Conservation (phyloP, 2,797 vertebrate genomes). For the Acridotheres tristis region DNA sequence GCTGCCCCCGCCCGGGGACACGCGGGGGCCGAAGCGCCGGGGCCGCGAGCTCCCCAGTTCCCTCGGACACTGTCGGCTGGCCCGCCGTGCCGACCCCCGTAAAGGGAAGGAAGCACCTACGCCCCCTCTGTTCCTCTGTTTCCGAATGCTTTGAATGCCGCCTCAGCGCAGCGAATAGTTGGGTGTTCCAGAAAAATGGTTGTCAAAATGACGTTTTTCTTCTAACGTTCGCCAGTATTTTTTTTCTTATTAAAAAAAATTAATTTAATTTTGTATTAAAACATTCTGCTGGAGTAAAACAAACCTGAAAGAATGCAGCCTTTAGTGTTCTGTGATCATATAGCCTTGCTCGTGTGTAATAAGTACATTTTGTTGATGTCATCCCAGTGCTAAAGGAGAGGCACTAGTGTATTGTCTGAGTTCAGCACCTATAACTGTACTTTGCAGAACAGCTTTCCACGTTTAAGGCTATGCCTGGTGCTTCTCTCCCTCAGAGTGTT, state of each 20-base stretch:
- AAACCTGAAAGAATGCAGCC: not conserved
- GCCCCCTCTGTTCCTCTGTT: accelerated
- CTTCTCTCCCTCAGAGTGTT: not conserved
- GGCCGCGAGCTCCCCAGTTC: not conserved
- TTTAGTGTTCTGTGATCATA: accelerated
- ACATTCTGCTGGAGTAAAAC: not conserved
- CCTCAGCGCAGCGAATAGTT: accelerated
- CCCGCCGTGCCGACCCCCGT: not conserved
- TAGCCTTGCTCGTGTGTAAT: accelerated
- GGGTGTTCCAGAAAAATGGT: not conserved
- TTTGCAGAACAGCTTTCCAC: not conserved
- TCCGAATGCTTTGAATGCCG: accelerated
- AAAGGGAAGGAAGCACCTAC: not conserved
- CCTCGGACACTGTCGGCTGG: not conserved
- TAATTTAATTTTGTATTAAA: not conserved
- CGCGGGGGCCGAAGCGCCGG: not conserved
- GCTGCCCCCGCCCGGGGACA: not conserved
- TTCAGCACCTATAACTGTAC: accelerated
- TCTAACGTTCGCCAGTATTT: accelerated
- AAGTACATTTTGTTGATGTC: accelerated
- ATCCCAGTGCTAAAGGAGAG: not conserved
- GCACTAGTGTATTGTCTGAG: accelerated
- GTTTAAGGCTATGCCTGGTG: accelerated
- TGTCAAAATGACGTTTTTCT: not conserved
- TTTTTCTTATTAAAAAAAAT: not conserved